Percentiles rank a stretch among this genome's conserved stretches.
These are phyloP conservation scores for Rattus rattus DNA, from an alignment of 2,113 vertebrate species.

Conservation along the genomic window DNA sequence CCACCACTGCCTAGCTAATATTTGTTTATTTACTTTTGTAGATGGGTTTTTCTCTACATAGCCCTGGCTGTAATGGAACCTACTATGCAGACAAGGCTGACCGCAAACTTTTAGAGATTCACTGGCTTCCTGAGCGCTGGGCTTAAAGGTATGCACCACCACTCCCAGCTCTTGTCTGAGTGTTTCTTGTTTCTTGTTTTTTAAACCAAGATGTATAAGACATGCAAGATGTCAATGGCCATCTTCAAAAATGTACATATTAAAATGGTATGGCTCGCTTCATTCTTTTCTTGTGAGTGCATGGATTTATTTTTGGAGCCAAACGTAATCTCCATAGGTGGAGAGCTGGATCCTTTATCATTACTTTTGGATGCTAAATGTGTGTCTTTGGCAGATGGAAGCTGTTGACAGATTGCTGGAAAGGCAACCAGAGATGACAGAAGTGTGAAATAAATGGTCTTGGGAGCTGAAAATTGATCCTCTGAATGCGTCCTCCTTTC, in stretches of 20 bases:
- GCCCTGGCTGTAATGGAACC: not conserved
- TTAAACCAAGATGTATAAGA: not conserved
- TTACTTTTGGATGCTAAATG: conserved; percentile 67
- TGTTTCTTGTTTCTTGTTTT: not conserved
- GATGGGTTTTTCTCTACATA: not conserved
- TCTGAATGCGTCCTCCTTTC: conserved; percentile 61
- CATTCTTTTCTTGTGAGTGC: conserved; percentile 38
- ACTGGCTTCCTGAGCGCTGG: not conserved
- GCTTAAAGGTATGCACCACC: not conserved
- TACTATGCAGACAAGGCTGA: not conserved
- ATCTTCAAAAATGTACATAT: conserved; percentile 3
- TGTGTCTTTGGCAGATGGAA: conserved; percentile 74
- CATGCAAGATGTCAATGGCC: not conserved
- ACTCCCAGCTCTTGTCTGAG: not conserved
- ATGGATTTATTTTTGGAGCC: conserved; percentile 70
- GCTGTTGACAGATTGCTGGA: conserved; percentile 82
- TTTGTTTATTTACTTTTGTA: not conserved
- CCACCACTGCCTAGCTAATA: not conserved
- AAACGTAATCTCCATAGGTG: conserved; percentile 42
- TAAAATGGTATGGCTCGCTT: not conserved
- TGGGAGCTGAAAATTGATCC: conserved; percentile 73
- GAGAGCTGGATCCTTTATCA: conserved; percentile 58
- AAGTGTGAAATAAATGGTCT: conserved; percentile 75
- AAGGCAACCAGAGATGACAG: conserved; percentile 77
- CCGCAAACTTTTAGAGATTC: not conserved